Evolutionary conservation across 2,888 invertebrate genomes (phyloP).

Genomic region (Drosophila parthenogenetica): DNA sequence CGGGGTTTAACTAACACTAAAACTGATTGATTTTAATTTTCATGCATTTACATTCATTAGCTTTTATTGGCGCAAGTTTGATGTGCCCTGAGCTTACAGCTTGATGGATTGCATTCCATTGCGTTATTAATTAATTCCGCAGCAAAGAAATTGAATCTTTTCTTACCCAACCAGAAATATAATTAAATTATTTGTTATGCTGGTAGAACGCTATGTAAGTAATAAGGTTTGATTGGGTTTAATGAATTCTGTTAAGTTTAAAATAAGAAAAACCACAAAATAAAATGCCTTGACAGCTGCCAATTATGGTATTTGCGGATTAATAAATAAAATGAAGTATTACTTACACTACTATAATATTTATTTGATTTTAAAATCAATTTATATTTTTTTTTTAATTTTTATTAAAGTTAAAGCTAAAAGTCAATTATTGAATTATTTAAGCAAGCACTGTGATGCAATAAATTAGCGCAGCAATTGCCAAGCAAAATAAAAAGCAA

Average conservation of each 20-base stretch:
- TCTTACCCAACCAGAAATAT: not conserved
- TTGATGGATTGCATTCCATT: conserved; percentile 48
- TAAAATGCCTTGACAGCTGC: too few relatives aligned
- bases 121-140: conserved; percentile 19
- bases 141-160: not conserved
- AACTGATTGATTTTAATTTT: conserved; percentile 83
- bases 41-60: conserved; percentile 72
- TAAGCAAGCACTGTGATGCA: not conserved
- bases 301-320: too few relatives aligned
- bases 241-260: too few relatives aligned
- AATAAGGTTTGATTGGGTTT: not conserved
- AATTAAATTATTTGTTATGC: not conserved
- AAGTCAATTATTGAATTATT: too few relatives aligned
- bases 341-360: too few relatives aligned
- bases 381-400: too few relatives aligned
- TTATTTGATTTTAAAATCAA: too few relatives aligned
- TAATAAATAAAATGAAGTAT: too few relatives aligned
- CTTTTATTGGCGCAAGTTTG: conserved; percentile 51
- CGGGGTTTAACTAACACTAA: conserved; percentile 78
- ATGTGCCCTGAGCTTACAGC: conserved; percentile 7
- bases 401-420: too few relatives aligned
- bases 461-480: too few relatives aligned
- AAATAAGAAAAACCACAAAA: too few relatives aligned
- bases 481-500: conserved; percentile 37
- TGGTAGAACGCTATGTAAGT: not conserved